Evolutionary conservation across 2,113 vertebrate species (phyloP), one percentile per base, ranked within the genome.

Genomic region (Mus spicilegus): DNA sequence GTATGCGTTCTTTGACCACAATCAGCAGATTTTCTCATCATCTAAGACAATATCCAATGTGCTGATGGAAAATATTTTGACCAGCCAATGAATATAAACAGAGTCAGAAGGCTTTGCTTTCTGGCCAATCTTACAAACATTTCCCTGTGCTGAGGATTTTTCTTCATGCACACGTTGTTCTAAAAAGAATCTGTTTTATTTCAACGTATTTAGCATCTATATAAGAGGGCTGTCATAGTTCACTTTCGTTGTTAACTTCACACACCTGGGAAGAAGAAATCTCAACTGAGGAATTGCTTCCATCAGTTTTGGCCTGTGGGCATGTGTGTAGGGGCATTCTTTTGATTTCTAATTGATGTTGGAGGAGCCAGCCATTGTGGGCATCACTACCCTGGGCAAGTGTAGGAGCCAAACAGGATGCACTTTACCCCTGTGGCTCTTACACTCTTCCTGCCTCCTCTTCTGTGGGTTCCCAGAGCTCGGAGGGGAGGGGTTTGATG

Each of bases 111-210:
- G 46, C 3, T 42, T 73, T 85, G 54, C 20, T 92, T 95, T 56
- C 54, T 77, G 51, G 70, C 33, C 51, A 72, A 5, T 81, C 30
- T 82, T 76, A 92, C 36, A 33, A 7, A 26, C 28, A 61, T 89
- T 82, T 87, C 28, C 56, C 16, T 77, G 5, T 42, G 72, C 51
- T 90, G 39, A 61, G 22, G 19, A 87, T 82, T 26, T 10, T 91
- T 69, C 33, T 90, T 94, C 92, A 46, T 81, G 70, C 20, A 82
- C 30, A 73, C 9, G 73, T 87, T 81, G 46, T 67, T 36, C 28
- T 56, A 26, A 67, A 81, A 69, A 89, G 54, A 39, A 19, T 28
- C 56, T 69, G 9, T 39, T 85, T 95, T 84, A 87, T 65, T 96
- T 93, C 49, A 82, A 61, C 33, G 13, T 86, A 16, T 75, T 56